Percentiles rank a stretch among this genome's conserved stretches.
Evolutionary conservation across 1,140 invertebrate species (phyloP).

Genomic region (Sarcophaga peregrina): DNA sequence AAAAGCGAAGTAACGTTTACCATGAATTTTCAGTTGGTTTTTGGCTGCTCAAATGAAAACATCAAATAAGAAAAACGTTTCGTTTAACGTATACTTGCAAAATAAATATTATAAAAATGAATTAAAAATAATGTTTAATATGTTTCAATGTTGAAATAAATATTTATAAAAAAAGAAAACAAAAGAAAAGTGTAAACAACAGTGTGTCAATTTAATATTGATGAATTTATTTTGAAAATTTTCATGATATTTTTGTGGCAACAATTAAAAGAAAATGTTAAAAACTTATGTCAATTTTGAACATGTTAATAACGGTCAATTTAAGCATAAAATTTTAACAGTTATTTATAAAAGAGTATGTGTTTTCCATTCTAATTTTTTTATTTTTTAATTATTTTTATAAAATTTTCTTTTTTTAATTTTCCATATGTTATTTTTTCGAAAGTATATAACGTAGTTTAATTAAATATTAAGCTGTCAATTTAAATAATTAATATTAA

Average conservation of each 20-base stretch:
- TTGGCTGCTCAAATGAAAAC: slow-evolving; percentile 7
- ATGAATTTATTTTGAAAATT: neutral
- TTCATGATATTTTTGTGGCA: neutral
- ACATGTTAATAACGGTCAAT: slow-evolving; percentile 26
- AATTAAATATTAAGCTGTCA: slow-evolving; percentile 9
- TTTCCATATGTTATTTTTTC: slow-evolving; percentile 5
- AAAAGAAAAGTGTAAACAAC: neutral
- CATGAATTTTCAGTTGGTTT: slow-evolving; percentile 8
- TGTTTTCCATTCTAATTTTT: neutral
- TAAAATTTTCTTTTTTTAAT: neutral
- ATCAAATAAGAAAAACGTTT: neutral
- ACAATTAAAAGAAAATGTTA: slow-evolving; percentile 27
- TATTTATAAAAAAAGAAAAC: neutral
- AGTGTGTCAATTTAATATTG: neutral
- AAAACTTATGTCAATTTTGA: slow-evolving; percentile 13
- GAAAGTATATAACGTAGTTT: neutral
- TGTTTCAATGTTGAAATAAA: neutral
- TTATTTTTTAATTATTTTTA: neutral
- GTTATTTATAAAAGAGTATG: slow-evolving; percentile 30
- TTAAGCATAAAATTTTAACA: neutral
- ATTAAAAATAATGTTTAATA: neutral
- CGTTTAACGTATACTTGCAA: neutral
- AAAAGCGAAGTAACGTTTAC: neutral
- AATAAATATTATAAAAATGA: neutral
- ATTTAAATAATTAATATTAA: slow-evolving; percentile 7